A percentile compares a stretch with the other conserved stretches of the same genome.
These are phyloP conservation scores for Brenthis hecate DNA, from an alignment of 2,888 invertebrate genomes.

Conservation along the genomic window DNA sequence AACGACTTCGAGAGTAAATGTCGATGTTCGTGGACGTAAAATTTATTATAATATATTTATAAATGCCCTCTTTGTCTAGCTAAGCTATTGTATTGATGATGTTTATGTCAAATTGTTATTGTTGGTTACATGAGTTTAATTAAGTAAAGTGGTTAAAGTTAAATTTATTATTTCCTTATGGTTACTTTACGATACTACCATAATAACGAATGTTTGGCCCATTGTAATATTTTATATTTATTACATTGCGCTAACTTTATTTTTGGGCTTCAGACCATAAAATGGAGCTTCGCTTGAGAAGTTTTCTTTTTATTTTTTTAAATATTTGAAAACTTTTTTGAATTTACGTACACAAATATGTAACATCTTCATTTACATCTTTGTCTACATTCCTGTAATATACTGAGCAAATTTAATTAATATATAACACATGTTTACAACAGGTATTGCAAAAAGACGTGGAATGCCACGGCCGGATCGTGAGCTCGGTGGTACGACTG, in stretches of 20 bases:
- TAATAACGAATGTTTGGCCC: too few relatives aligned
- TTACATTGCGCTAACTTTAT: too few relatives aligned
- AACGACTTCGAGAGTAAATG: slow-evolving; percentile 24
- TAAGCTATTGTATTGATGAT: slow-evolving; percentile 2
- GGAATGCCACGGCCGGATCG: slow-evolving; percentile 94
- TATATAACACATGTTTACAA: slow-evolving; percentile 42
- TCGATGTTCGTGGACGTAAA: slow-evolving; percentile 13
- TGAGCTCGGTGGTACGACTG: slow-evolving; percentile 88
- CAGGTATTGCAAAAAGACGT: slow-evolving; percentile 96
- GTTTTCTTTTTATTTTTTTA: too few relatives aligned
- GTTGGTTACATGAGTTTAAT: neutral
- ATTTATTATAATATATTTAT: slow-evolving; percentile 19
- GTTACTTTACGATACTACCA: too few relatives aligned
- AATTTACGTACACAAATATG: too few relatives aligned
- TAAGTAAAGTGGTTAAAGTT: neutral
- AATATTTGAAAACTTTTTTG: too few relatives aligned
- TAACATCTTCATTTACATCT: too few relatives aligned
- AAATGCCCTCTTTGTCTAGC: slow-evolving; percentile 6
- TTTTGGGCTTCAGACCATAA: too few relatives aligned
- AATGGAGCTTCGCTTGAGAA: too few relatives aligned
- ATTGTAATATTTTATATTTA: too few relatives aligned
- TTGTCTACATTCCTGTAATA: neutral
- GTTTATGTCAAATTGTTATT: neutral
- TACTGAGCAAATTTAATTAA: neutral
- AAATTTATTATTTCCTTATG: too few relatives aligned